Conservation (phyloP, 2,888 invertebrate species). For the Ischnus inquisitorius region DNA sequence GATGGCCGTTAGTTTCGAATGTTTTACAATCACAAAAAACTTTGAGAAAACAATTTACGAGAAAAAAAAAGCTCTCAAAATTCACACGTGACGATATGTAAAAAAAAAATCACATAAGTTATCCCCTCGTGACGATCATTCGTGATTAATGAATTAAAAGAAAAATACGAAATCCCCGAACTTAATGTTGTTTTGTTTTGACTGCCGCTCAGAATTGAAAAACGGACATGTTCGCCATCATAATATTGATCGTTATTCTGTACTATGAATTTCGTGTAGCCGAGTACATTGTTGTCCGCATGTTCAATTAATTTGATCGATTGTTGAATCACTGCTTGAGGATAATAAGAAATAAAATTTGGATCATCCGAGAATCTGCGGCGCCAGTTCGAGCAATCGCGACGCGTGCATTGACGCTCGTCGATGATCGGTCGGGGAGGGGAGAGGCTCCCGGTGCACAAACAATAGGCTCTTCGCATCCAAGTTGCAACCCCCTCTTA, state of each 20-base stretch:
- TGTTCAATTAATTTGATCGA: slow-evolving; percentile 34
- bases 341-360: slow-evolving; percentile 4
- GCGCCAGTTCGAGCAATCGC: not conserved
- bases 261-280: slow-evolving; percentile 66
- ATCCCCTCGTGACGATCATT: slow-evolving; percentile 20
- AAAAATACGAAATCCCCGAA: not conserved
- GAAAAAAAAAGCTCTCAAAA: slow-evolving; percentile 3
- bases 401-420: slow-evolving; percentile 27
- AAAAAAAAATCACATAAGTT: slow-evolving; percentile 10
- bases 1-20: slow-evolving; percentile 56
- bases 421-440: slow-evolving; percentile 29
- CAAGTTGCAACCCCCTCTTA: slow-evolving; percentile 45
- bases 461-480: slow-evolving; percentile 73
- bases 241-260: slow-evolving; percentile 59
- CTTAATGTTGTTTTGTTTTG: not conserved
- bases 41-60: not conserved
- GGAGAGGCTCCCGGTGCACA: slow-evolving; percentile 55
- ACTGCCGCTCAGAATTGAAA: not conserved
- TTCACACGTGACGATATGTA: slow-evolving; percentile 20
- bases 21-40: slow-evolving; percentile 19
- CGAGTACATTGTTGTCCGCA: slow-evolving; percentile 63
- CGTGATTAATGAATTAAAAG: slow-evolving; percentile 41
- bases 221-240: slow-evolving; percentile 51
- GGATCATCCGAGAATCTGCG: not conserved
- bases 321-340: not conserved